Base-by-base conservation (phyloP, 2,113 vertebrate genomes). In the Camarhynchus parvulus region DNA sequence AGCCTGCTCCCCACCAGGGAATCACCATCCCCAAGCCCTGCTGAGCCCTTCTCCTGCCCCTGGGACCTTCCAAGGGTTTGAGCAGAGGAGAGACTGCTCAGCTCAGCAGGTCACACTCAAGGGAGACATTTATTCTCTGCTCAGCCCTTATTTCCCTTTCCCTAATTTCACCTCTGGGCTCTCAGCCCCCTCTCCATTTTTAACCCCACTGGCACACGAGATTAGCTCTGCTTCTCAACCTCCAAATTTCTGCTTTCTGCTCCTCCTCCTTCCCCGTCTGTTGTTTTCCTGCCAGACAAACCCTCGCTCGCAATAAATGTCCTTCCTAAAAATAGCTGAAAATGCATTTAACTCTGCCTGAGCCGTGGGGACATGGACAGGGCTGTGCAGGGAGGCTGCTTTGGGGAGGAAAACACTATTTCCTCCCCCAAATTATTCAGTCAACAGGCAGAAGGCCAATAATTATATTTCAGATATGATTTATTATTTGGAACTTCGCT, bases 261-360 rank as follows among this genome's bases (percentile, higher is more conserved):
- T 82, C 53, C 11, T 70, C 50, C 89, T 82, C 84, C 83, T 69
- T 61, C 66, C 13, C 10, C 8, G 7, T 53, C 63, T 31, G 56
- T 21, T 46, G 66, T 19, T 23, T 1, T 50, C 33, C 73, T 83
- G 87, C 63, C 31, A 56, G 35, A 87, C 21, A 2, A 75, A 50
- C 27, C 11, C 56, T 67, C 72, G 31, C 73, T 35, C 31, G 25
- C 85, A 46, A 9, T 19, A 42, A 46, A 28, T 50, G 47, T 77
- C 83, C 90, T 52, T 47, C 49, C 82, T 70, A 93, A 85, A 87
- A 93, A 94, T 35, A 94, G 93, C 87, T 68, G 82, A 11, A 53
- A 83, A 77, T 3, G 79, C 91, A 66, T 50, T 90, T 30, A 33
- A 49, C 66, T 50, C 42, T 63, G 86, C 76, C 69, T 39, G 81